phyloP scores from a whole-genome alignment of 2,797 vertebrate species.

The Notamacropus eugenii region DNA sequence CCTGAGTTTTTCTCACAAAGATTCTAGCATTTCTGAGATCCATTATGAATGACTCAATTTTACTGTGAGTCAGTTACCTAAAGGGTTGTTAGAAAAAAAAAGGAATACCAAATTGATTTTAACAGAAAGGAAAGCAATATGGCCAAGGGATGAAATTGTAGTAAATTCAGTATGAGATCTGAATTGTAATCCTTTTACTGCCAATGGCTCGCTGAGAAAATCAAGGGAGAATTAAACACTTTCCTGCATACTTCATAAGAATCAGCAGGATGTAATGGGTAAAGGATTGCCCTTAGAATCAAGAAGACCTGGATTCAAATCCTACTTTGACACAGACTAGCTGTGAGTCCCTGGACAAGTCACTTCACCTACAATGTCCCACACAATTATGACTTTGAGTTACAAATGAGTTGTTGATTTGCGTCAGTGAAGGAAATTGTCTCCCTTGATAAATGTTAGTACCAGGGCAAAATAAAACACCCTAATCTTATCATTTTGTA shows the following conservation, averaged over 20 bases:
- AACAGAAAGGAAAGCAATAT: slow-evolving; percentile 45
- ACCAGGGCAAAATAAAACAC: background rate
- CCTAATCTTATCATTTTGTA: background rate
- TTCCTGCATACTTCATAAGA: background rate
- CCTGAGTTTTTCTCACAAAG: background rate
- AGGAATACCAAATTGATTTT: slow-evolving; percentile 53
- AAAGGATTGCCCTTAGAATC: background rate
- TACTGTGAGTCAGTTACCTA: slow-evolving; percentile 37
- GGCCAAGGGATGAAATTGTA: slow-evolving; percentile 45
- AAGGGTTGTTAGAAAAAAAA: slow-evolving; percentile 31
- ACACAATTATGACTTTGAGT: background rate
- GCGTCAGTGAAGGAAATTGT: background rate
- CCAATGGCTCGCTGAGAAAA: slow-evolving; percentile 19
- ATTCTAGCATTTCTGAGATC: background rate
- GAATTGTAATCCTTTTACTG: slow-evolving; percentile 52
- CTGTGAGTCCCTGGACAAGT: background rate
- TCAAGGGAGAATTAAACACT: slow-evolving; percentile 43
- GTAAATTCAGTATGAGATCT: slow-evolving; percentile 30
- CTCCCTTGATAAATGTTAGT: background rate
- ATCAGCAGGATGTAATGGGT: background rate
- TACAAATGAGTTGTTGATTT: background rate
- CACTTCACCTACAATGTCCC: background rate
- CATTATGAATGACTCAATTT: background rate
- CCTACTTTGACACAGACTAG: background rate
- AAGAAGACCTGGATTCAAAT: background rate